phyloP scores from a whole-genome alignment of 2,797 vertebrate species.

The Eremophila alpestris region DNA sequence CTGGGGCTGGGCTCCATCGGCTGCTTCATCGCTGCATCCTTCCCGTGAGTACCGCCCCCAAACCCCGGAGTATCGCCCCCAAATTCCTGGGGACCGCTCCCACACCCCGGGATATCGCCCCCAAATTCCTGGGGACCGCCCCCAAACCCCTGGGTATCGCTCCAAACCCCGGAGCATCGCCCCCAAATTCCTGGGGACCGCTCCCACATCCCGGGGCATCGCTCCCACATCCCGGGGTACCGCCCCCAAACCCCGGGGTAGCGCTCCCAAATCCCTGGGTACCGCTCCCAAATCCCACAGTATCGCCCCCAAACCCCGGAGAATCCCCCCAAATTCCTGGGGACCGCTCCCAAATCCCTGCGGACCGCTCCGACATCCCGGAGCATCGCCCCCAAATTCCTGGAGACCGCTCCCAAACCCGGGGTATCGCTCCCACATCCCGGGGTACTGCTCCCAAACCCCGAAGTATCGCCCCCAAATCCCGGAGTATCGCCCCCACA shows the following conservation, averaged over 20 bases:
- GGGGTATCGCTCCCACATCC: not conserved
- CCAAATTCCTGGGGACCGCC: too few species aligned
- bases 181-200: too few species aligned
- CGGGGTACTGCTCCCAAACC: not conserved
- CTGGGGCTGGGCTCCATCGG: constrained; percentile 90
- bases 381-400: not conserved
- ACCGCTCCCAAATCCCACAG: fast-evolving
- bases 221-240: too few species aligned
- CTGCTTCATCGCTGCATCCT: constrained; percentile 87
- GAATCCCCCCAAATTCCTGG: not conserved
- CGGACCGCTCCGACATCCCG: too few species aligned
- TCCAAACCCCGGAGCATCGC: too few species aligned
- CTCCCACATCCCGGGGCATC: not conserved
- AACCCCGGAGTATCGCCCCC: not conserved
- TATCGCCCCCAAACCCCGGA: not conserved
- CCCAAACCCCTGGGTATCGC: too few species aligned
- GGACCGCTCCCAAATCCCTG: too few species aligned
- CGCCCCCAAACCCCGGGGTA: not conserved
- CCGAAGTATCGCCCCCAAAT: fast-evolving
- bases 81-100: too few species aligned
- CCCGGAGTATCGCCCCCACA: not conserved
- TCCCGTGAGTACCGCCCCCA: constrained; percentile 84
- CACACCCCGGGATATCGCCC: too few species aligned
- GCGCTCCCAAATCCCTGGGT: not conserved
- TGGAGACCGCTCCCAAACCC: not conserved